Percentiles rank a stretch among this genome's conserved stretches.
These are phyloP conservation scores for Melinaea menophilus DNA, from an alignment of 2,888 invertebrate species.

Conservation along the genomic window DNA sequence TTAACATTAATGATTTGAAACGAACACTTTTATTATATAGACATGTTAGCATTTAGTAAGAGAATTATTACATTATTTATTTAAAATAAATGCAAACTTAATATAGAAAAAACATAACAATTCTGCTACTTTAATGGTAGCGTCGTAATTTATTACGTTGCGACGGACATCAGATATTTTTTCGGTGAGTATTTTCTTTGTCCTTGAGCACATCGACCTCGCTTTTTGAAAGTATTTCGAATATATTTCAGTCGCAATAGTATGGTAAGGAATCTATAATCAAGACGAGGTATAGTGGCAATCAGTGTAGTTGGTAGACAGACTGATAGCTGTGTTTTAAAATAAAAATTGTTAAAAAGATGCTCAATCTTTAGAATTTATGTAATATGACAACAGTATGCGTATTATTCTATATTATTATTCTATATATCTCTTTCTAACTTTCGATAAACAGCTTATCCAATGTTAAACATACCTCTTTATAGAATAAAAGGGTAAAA, in stretches of 20 bases:
- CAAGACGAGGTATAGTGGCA: neutral
- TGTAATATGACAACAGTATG: no score
- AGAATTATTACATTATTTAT: no score
- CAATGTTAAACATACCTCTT: no score
- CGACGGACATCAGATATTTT: neutral
- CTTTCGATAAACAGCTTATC: no score
- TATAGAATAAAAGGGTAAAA: no score
- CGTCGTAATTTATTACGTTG: neutral
- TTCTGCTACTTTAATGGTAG: neutral
- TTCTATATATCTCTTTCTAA: no score
- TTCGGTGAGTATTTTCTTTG: slow-evolving; percentile 8
- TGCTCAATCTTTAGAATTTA: neutral
- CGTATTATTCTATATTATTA: no score
- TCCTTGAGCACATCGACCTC: slow-evolving; percentile 3
- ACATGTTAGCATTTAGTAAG: no score
- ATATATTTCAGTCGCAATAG: slow-evolving; percentile 10
- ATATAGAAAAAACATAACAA: neutral
- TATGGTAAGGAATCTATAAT: slow-evolving; percentile 10
- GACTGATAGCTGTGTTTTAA: neutral
- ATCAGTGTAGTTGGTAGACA: neutral
- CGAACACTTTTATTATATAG: no score
- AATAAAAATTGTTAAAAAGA: neutral
- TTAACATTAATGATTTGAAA: no score
- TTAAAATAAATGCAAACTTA: no score
- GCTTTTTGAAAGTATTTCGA: slow-evolving; percentile 3